These are phyloP conservation scores for Myrmophylax atrothorax DNA, from an alignment of 2,113 vertebrate species.

Conservation along the genomic window DNA sequence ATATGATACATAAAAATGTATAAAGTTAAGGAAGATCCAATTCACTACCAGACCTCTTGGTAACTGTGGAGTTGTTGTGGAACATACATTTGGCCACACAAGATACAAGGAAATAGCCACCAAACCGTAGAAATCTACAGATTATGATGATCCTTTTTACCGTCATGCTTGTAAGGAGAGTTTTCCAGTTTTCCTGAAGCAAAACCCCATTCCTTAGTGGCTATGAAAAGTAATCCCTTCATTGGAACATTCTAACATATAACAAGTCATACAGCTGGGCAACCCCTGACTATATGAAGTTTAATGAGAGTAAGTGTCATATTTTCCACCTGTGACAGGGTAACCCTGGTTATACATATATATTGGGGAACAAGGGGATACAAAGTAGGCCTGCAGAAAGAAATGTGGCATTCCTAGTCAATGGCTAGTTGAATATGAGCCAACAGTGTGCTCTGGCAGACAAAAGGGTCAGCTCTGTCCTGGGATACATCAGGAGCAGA, in stretches of 20 bases:
- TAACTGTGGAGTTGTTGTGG: neutral
- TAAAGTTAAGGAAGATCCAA: neutral
- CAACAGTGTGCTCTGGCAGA: neutral
- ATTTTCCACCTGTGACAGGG: neutral
- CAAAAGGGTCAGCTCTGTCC: rapidly evolving
- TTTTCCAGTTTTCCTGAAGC: neutral
- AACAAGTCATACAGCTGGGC: neutral
- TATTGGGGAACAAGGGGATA: rapidly evolving
- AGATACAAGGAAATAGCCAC: rapidly evolving
- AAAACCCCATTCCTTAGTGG: neutral
- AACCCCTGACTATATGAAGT: neutral
- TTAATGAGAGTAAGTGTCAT: neutral
- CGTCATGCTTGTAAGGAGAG: neutral
- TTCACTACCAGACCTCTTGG: neutral
- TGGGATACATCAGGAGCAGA: neutral
- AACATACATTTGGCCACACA: neutral
- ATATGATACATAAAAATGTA: neutral
- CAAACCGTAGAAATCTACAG: neutral
- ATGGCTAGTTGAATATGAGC: neutral
- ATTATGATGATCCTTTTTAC: neutral
- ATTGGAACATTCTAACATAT: neutral
- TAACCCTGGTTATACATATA: neutral
- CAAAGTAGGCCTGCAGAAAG: neutral
- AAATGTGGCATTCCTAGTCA: rapidly evolving
- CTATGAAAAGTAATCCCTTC: neutral